These are phyloP conservation scores for Apostichopus leukothele DNA, from an alignment of 53 echinoderm and acorn worm species.

Conservation along the genomic window DNA sequence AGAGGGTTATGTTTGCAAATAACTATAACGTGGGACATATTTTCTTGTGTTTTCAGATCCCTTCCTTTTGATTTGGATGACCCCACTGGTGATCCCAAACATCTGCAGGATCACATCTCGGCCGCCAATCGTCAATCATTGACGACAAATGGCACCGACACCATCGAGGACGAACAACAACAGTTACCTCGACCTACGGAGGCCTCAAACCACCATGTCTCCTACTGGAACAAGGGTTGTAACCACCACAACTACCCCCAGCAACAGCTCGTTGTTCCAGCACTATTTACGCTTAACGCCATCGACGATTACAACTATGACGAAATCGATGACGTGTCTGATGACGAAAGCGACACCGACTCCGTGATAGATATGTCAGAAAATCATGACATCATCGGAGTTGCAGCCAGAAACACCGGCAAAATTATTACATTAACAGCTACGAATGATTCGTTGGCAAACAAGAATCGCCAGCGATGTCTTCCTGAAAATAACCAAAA, in stretches of 20 bases:
- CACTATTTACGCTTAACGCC: background rate
- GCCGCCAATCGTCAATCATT: background rate
- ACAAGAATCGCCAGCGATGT: background rate
- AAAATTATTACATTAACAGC: slow-evolving; percentile 8
- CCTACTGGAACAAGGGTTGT: background rate
- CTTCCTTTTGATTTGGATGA: background rate
- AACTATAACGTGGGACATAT: background rate
- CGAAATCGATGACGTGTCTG: background rate
- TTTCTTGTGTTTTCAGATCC: background rate
- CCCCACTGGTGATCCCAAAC: background rate
- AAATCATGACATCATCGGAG: slow-evolving; percentile 3
- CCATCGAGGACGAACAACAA: background rate
- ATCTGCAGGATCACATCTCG: background rate
- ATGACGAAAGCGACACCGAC: slow-evolving; percentile 24
- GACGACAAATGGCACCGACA: background rate
- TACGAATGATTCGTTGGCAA: background rate
- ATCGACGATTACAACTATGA: background rate
- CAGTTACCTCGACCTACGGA: slow-evolving; percentile 2
- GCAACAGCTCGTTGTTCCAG: background rate
- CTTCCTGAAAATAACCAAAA: background rate
- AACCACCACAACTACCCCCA: background rate
- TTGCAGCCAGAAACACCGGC: background rate
- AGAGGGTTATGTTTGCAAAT: background rate
- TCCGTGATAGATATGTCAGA: slow-evolving; percentile 30
- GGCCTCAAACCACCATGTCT: background rate